Percentiles rank a stretch among this genome's conserved stretches.
Evolutionary conservation across 2,113 vertebrate species (phyloP).

Genomic region (Tragelaphus scriptus): DNA sequence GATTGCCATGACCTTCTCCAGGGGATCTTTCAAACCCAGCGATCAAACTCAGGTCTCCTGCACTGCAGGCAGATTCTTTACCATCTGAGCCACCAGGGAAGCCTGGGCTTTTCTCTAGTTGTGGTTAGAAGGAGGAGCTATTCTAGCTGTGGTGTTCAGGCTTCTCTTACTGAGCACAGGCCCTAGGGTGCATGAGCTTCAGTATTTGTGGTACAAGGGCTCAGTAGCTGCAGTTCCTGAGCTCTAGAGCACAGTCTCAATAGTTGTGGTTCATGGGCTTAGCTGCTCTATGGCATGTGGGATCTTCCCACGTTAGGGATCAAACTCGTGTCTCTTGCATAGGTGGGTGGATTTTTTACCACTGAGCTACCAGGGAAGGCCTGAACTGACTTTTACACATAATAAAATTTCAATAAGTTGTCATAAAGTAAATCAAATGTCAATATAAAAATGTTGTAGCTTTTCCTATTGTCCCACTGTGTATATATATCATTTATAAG

Average conservation of each 20-base stretch:
- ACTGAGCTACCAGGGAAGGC: neutral
- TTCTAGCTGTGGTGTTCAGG: neutral
- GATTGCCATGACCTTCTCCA: neutral
- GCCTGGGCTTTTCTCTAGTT: neutral
- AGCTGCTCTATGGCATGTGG: neutral
- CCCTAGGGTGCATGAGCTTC: neutral
- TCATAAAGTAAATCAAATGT: neutral
- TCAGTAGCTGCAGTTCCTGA: neutral
- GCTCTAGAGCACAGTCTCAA: neutral
- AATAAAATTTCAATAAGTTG: neutral
- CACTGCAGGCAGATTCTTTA: neutral
- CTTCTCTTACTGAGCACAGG: neutral
- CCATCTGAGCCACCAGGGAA: neutral
- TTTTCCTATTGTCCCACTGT: neutral
- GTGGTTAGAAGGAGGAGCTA: neutral
- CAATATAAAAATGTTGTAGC: neutral
- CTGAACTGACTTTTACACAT: neutral
- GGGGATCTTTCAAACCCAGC: neutral
- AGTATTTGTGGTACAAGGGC: neutral
- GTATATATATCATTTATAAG: neutral
- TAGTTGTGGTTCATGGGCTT: neutral
- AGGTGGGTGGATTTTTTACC: neutral
- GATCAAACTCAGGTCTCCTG: neutral
- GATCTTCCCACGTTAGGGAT: neutral
- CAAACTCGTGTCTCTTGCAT: neutral